Evolutionary conservation across 2,888 invertebrate species (phyloP).

Genomic region (Gibbula magus): DNA sequence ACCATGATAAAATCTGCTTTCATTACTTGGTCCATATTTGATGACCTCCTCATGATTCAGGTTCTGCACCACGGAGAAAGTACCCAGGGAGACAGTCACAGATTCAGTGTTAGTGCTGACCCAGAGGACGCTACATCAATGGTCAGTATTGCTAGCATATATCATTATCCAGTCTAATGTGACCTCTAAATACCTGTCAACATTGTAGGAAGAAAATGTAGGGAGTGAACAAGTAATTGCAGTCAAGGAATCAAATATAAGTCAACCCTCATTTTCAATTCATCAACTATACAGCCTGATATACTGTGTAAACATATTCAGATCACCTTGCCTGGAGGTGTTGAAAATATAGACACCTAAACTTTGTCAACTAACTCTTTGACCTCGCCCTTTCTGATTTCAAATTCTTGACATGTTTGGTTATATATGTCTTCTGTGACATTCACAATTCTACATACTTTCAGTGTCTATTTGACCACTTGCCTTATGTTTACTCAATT

Average conservation of each 20-base stretch:
- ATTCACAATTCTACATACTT: not conserved
- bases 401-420: not conserved
- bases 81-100: constrained; percentile 71
- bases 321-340: no score
- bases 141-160: constrained; percentile 49
- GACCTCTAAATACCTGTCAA: no score
- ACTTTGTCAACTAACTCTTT: not conserved
- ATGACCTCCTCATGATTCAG: constrained; percentile 37
- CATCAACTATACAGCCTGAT: not conserved
- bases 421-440: not conserved
- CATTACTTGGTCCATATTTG: not conserved
- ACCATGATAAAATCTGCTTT: not conserved
- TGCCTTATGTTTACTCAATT: not conserved
- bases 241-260: no score
- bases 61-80: constrained; percentile 73
- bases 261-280: no score
- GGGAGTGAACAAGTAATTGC: no score
- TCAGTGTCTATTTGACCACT: not conserved
- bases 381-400: not conserved
- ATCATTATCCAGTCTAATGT: not conserved
- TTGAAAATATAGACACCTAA: not conserved
- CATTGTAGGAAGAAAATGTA: no score
- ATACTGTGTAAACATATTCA: no score
- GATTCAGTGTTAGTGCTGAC: constrained; percentile 70
- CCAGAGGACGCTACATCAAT: constrained; percentile 71